A percentile compares a stretch with the other conserved stretches of the same genome.
Evolutionary conservation across 2,797 vertebrate species (phyloP).

Genomic region (Thunnus albacares): DNA sequence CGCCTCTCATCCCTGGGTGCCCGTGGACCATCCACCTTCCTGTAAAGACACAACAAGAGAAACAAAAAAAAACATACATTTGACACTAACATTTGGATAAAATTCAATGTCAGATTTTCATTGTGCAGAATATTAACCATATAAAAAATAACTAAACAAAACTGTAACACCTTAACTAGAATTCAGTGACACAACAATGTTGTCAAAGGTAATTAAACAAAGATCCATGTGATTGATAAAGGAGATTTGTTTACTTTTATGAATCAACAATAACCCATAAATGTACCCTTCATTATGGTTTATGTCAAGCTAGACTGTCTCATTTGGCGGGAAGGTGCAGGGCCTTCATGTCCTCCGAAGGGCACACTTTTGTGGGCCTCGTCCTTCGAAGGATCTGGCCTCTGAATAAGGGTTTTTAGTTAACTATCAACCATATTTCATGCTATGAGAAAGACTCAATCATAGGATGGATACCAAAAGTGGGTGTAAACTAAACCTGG

Average conservation of each 20-base stretch:
- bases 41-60: conserved; percentile 64
- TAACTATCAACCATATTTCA: not conserved
- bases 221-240: not conserved
- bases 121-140: not conserved
- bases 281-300: not conserved
- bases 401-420: not conserved
- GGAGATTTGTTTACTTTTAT: too few species aligned
- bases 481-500: not conserved
- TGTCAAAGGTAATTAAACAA: not conserved
- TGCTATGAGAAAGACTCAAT: not conserved
- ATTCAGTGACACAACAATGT: not conserved
- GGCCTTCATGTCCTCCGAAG: not conserved
- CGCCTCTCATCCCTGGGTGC: conserved; percentile 93
- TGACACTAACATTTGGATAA: not conserved
- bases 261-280: too few species aligned
- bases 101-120: not conserved
- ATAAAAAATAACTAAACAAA: not conserved
- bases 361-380: not conserved
- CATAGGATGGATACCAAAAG: not conserved
- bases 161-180: conserved; percentile 7
- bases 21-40: conserved; percentile 93
- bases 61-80: not conserved
- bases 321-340: not conserved
- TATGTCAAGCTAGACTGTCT: not conserved
- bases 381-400: not conserved